Evolutionary conservation across 2,888 invertebrate species (phyloP), one percentile per base, ranked within the genome.

Genomic region (Parnassius mnemosyne): DNA sequence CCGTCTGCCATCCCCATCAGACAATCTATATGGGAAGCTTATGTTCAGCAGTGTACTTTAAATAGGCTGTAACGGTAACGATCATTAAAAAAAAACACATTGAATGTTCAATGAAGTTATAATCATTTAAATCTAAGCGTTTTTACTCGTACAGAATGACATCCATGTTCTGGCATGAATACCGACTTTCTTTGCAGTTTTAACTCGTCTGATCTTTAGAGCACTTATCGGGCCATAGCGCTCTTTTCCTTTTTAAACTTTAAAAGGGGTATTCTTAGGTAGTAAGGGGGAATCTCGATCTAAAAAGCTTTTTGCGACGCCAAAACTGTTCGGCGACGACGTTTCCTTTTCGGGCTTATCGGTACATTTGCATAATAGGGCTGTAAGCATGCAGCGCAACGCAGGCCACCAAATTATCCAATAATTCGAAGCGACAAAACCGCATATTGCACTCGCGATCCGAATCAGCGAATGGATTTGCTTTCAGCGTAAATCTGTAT

Each of bases 351-450:
- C 54, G 68, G 44, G 43, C 65, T 69, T 66, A 69, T 68, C 64
- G 61, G 50, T 56, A 63, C 63, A 74, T 76, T 71, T 67, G 67
- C 71, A 71, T 71, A 72, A 70, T 69, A 66, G 53, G 60, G 62
- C 57, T 34, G 57, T 66, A 60, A 54, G 64, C 60, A 65, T 66
- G 68, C 64, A 66, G 62, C 59, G 42, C 49, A 51, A 42, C 53
- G 50, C 60, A 56, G 54, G 53, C 57, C 34, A 60, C 49, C 61
- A 60, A 65, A 69, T 69, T 68, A 67, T 68, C 61, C 64, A 63
- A 69, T 67, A 65, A 64, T 65, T 68, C 64, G 65, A 47, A 50
- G 58, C 63, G 57, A 52, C 53, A 13, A 44, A 52, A 59, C 53
- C 44, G 51, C 61, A 60, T 65, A 60, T 63, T 60, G 60, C 60